These are phyloP conservation scores for Xestia c-nigrum DNA, from an alignment of 2,888 invertebrate species.

Conservation along the genomic window DNA sequence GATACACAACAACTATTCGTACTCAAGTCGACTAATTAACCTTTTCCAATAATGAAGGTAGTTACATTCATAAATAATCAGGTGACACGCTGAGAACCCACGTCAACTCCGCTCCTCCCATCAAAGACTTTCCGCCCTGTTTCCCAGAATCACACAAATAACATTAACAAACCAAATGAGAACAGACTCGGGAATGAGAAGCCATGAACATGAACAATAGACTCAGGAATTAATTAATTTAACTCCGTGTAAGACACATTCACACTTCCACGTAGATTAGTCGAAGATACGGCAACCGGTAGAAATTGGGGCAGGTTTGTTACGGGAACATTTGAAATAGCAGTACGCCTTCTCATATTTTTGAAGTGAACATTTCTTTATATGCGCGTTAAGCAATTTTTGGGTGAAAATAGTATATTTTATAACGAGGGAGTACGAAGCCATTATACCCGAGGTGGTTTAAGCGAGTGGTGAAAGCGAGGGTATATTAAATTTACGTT, in stretches of 20 bases:
- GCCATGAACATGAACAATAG: conserved; percentile 36
- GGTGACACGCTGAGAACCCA: not conserved
- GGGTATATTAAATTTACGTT: no score
- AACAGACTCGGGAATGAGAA: conserved; percentile 21
- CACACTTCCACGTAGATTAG: conserved; percentile 41
- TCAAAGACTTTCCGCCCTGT: not conserved
- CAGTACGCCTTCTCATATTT: not conserved
- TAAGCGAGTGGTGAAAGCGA: no score
- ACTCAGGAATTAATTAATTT: conserved; percentile 55
- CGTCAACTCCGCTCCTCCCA: not conserved
- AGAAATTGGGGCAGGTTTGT: conserved; percentile 5
- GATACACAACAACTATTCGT: not conserved
- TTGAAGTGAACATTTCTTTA: no score
- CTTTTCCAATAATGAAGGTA: not conserved
- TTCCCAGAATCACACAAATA: conserved; percentile 10
- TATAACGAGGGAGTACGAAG: no score
- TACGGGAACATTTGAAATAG: conserved; percentile 1
- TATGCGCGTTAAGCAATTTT: no score
- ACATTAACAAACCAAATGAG: conserved; percentile 40
- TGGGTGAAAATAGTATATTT: no score
- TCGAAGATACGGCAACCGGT: conserved; percentile 4
- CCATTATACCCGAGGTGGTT: no score
- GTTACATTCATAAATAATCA: not conserved
- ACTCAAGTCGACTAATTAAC: not conserved
- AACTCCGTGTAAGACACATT: conserved; percentile 33